Percentiles rank a stretch among this genome's conserved stretches.
Evolutionary conservation across 1,140 invertebrate species (phyloP).

Genomic region (Aphaenogaster rudis): DNA sequence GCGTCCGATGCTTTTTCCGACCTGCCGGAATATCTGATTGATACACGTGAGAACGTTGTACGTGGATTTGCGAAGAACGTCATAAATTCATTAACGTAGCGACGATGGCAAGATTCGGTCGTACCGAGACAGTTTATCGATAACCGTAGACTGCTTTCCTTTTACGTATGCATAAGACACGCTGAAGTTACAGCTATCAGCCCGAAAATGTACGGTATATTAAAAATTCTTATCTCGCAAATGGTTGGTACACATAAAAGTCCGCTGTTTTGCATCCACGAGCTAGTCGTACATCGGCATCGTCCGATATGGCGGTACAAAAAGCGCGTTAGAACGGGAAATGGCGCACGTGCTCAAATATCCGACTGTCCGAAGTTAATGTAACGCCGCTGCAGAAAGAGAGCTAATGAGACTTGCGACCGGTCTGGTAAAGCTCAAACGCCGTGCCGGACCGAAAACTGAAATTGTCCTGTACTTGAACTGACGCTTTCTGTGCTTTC

Average conservation of each 20-base stretch:
- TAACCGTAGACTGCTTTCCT: background rate
- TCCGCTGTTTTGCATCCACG: constrained; percentile 17
- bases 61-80: background rate
- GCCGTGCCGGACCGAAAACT: constrained; percentile 36
- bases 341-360: constrained; percentile 43
- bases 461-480: constrained; percentile 66
- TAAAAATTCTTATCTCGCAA: constrained; percentile 30
- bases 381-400: constrained; percentile 44
- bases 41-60: constrained; percentile 12
- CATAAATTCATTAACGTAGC: constrained; percentile 4
- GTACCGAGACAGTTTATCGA: background rate
- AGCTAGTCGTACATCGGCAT: constrained; percentile 16
- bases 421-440: constrained; percentile 59
- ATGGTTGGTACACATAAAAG: background rate
- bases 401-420: constrained; percentile 61
- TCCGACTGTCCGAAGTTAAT: constrained; percentile 35
- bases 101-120: background rate
- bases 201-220: background rate
- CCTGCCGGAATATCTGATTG: background rate
- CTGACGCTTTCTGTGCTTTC: constrained; percentile 81
- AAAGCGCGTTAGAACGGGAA: constrained; percentile 3
- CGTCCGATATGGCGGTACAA: constrained; percentile 9
- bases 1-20: constrained; percentile 32
- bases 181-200: background rate
- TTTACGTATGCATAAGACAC: constrained; percentile 4